These are phyloP conservation scores for Rotaria sp. DNA, from an alignment of 2,888 invertebrate genomes.

Conservation along the genomic window DNA sequence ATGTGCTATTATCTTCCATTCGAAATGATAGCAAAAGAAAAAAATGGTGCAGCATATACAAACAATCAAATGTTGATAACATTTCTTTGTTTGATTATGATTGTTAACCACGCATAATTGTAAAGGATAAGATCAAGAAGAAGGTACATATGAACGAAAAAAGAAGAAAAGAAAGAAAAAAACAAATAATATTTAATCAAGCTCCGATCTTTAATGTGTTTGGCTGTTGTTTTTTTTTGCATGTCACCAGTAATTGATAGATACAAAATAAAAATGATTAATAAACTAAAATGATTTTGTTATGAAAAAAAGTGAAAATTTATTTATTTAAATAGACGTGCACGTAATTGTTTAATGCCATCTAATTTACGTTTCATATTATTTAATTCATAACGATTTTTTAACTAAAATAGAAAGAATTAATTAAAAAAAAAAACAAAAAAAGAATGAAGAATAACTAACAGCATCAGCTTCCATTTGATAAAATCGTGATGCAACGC, in stretches of 20 bases:
- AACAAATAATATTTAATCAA: neutral
- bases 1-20: neutral
- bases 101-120: neutral
- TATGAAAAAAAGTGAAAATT: neutral
- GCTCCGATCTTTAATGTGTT: neutral
- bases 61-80: neutral
- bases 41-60: neutral
- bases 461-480: conserved; percentile 39
- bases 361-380: conserved; percentile 40
- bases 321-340: conserved; percentile 31
- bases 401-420: conserved; percentile 33
- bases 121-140: neutral
- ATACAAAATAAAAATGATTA: neutral
- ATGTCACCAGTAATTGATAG: neutral
- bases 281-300: neutral
- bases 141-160: neutral
- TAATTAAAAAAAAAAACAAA: neutral
- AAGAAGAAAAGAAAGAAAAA: neutral
- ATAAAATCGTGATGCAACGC: conserved; percentile 38
- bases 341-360: conserved; percentile 38
- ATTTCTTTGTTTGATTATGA: neutral
- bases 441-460: neutral
- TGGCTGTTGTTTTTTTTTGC: neutral
- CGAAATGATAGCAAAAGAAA: neutral
- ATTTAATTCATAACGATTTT: conserved; percentile 41